Evolutionary conservation across 2,888 invertebrate genomes (phyloP).

Genomic region (Pinctada fucata): DNA sequence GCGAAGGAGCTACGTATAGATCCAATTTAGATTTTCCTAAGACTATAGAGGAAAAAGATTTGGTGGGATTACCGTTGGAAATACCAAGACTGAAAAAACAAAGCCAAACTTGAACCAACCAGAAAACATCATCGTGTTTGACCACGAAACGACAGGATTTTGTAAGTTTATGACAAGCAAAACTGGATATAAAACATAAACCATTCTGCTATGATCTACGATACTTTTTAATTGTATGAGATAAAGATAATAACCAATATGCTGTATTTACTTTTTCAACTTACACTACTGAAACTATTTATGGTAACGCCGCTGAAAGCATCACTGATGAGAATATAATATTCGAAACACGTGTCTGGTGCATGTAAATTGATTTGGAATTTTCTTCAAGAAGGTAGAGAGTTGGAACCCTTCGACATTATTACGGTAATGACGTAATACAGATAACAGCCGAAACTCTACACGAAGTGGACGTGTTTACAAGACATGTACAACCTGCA

Average conservation of each 20-base stretch:
- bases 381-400: too few relatives aligned
- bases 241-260: background rate
- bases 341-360: too few relatives aligned
- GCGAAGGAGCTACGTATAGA: background rate
- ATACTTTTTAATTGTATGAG: background rate
- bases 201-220: background rate
- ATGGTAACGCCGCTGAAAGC: too few relatives aligned
- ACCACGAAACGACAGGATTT: conserved; percentile 10
- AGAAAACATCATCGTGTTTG: background rate
- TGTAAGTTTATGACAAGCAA: background rate
- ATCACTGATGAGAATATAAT: too few relatives aligned
- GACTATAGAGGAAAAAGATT: background rate
- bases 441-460: background rate
- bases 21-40: background rate
- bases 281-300: too few relatives aligned
- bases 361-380: too few relatives aligned
- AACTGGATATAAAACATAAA: background rate
- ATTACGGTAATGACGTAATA: background rate
- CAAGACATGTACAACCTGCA: background rate
- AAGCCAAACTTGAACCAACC: background rate
- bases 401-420: too few relatives aligned
- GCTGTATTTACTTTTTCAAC: too few relatives aligned
- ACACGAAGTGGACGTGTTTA: background rate
- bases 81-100: background rate
- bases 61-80: background rate